Evolutionary conservation across 2,888 invertebrate genomes (phyloP).

Genomic region (Zhuqinia jingwanae): DNA sequence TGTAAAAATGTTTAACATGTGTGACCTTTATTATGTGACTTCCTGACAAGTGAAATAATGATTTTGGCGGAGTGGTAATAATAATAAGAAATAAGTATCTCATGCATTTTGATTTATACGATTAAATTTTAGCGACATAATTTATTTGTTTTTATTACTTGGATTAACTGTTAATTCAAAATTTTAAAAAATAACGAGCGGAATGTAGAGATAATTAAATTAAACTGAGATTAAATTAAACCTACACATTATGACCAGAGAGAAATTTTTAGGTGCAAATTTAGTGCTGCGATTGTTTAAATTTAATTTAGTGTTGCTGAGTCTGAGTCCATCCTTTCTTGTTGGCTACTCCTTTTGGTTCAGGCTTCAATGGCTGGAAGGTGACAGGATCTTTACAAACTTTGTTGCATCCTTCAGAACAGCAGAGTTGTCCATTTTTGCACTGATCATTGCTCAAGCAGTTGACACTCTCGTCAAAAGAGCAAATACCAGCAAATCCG

Average conservation of each 20-base stretch:
- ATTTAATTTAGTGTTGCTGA: background rate
- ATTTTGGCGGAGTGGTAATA: background rate
- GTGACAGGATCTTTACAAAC: constrained; percentile 65
- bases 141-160: background rate
- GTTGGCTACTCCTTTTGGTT: constrained; percentile 14
- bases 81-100: too few species aligned
- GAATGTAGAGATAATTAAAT: constrained; percentile 20
- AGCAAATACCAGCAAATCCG: constrained; percentile 48
- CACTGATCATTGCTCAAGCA: constrained; percentile 49
- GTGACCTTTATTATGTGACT: constrained; percentile 8
- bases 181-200: background rate
- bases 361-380: constrained; percentile 53
- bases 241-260: constrained; percentile 12
- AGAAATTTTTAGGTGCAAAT: background rate
- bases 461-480: constrained; percentile 44
- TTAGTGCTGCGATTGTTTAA: background rate
- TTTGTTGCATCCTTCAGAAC: constrained; percentile 62
- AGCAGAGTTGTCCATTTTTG: constrained; percentile 56
- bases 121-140: background rate
- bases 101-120: background rate
- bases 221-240: background rate
- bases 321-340: background rate
- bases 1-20: too few species aligned
- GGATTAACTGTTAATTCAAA: too few species aligned
- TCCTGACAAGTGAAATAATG: background rate